Conservation (phyloP, 2,888 invertebrate genomes). For the Philonicus albiceps region DNA sequence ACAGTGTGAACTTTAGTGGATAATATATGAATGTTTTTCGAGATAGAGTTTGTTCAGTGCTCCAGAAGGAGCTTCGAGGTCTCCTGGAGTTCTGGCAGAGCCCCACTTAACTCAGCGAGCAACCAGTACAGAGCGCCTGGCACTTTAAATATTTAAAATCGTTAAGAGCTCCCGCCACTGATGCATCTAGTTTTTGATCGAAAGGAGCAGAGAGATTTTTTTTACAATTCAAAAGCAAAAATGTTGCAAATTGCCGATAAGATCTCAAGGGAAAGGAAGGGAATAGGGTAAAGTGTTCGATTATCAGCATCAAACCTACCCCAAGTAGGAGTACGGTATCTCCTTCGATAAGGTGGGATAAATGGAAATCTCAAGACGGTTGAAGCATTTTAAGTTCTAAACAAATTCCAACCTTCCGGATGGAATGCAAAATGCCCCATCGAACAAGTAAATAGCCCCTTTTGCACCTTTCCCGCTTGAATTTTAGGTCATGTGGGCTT, state of each 20-base stretch:
- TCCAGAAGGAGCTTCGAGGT: not conserved
- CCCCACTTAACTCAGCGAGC: not conserved
- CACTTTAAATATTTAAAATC: slow-evolving; percentile 27
- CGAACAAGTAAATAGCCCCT: not conserved
- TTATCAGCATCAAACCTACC: not conserved
- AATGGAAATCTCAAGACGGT: not conserved
- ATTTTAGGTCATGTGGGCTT: not conserved
- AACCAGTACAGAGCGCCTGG: not conserved
- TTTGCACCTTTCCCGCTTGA: not conserved
- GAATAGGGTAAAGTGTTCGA: not conserved
- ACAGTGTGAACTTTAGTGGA: slow-evolving; percentile 20
- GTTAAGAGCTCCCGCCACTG: not conserved
- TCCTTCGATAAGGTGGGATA: not conserved
- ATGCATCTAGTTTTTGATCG: slow-evolving; percentile 1
- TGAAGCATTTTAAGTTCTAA: not conserved
- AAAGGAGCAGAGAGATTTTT: not conserved
- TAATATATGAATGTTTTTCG: slow-evolving; percentile 30
- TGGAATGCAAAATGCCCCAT: not conserved
- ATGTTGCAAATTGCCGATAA: not conserved
- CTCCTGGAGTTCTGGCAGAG: not conserved
- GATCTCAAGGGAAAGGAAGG: not conserved
- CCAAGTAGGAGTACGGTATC: not conserved
- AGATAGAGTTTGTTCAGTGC: slow-evolving; percentile 1
- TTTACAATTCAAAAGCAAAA: not conserved
- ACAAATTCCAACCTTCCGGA: not conserved